Conservation (phyloP, 2,113 vertebrate genomes). For the Atlantisia rogersi region DNA sequence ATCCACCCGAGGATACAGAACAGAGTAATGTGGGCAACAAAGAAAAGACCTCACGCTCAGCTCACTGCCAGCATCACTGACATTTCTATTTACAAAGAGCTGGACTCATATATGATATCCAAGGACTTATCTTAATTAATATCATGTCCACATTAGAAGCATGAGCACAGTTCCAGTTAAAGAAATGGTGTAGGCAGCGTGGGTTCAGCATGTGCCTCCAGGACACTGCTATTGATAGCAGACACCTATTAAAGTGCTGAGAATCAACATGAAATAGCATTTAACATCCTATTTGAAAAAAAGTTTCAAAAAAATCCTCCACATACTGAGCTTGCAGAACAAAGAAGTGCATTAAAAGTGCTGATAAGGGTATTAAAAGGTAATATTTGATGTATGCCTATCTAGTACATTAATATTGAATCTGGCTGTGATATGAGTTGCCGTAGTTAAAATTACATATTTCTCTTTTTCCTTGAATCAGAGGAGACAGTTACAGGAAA, state of each 20-base stretch:
- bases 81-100: conserved; percentile 8
- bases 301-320: not conserved
- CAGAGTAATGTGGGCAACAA: not conserved
- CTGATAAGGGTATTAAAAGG: conserved; percentile 71
- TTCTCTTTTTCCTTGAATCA: conserved; percentile 41
- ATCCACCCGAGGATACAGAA: not conserved
- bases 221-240: conserved; percentile 49
- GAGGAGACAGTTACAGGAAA: conserved; percentile 31
- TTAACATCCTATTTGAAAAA: conserved; percentile 63
- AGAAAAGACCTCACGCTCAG: not conserved
- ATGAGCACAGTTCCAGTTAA: not conserved
- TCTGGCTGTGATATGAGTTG: conserved; percentile 28
- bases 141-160: conserved; percentile 16
- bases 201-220: conserved; percentile 50
- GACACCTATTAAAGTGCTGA: conserved; percentile 48
- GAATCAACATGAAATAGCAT: conserved; percentile 70
- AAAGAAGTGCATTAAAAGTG: conserved; percentile 67
- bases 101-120: not conserved
- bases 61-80: not conserved
- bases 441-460: conserved; percentile 38
- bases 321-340: conserved; percentile 42
- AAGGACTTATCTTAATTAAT: conserved; percentile 40
- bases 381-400: conserved; percentile 62
- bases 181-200: conserved; percentile 33
- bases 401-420: conserved; percentile 57